Evolutionary conservation across 2,797 vertebrate species (phyloP).

Genomic region (Neosilurus mollespiculum): DNA sequence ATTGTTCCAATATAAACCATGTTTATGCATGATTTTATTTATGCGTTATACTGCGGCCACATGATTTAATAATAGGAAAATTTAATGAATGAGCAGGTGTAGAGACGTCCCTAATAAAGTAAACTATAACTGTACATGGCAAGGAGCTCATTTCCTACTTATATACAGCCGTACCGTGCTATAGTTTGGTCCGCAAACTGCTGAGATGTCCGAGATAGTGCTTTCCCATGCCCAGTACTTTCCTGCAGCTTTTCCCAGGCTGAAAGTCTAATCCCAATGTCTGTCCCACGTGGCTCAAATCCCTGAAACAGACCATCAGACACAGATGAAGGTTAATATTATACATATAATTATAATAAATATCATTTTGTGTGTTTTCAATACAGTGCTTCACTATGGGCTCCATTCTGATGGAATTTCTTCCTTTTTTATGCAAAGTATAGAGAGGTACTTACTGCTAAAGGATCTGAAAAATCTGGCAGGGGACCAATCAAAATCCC

Average conservation of each 20-base stretch:
- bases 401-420: neutral
- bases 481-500: slow-evolving; percentile 83
- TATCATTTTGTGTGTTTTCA: neutral
- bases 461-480: slow-evolving; percentile 92
- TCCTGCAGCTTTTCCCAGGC: slow-evolving; percentile 83
- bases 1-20: neutral
- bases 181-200: slow-evolving; percentile 67
- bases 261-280: slow-evolving; percentile 82
- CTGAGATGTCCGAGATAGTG: slow-evolving; percentile 78
- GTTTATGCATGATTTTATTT: neutral
- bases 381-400: neutral
- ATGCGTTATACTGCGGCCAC: neutral
- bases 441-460: slow-evolving; percentile 77
- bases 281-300: slow-evolving; percentile 90
- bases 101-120: neutral
- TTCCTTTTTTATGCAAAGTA: neutral
- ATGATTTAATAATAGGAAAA: neutral
- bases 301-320: slow-evolving; percentile 73
- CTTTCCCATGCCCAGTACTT: slow-evolving; percentile 85
- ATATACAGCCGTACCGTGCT: slow-evolving; percentile 43
- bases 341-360: neutral
- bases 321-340: slow-evolving; percentile 2
- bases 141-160: neutral
- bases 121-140: neutral
- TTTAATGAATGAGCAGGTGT: neutral